Evolutionary conservation across 2,797 vertebrate genomes (phyloP).

Genomic region (Masticophis lateralis): DNA sequence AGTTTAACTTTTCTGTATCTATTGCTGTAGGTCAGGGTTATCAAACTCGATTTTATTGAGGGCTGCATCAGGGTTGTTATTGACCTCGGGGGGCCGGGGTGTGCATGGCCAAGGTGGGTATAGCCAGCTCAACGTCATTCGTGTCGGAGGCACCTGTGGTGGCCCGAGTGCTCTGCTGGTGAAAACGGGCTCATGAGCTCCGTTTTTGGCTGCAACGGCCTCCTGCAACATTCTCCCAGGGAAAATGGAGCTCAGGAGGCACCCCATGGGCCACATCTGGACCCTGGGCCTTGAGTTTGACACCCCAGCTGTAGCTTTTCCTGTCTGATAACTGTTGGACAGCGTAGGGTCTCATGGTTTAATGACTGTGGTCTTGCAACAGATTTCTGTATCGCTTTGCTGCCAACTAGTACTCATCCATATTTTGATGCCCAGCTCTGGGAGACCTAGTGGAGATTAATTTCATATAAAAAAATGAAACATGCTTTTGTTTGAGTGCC

Average conservation of each 20-base stretch:
- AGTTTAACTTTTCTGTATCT: not conserved
- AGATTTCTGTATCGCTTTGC: not conserved
- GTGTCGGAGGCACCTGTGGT: accelerated
- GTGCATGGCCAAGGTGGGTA: too few relatives aligned
- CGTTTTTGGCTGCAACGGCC: too few relatives aligned
- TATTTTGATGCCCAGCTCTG: not conserved
- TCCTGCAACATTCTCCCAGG: too few relatives aligned
- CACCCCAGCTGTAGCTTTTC: not conserved
- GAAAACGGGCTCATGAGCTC: too few relatives aligned
- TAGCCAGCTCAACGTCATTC: too few relatives aligned
- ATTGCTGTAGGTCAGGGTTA: not conserved
- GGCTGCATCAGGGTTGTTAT: too few relatives aligned
- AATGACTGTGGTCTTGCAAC: not conserved
- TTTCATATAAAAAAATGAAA: not conserved
- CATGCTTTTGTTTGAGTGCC: not conserved
- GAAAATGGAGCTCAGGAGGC: too few relatives aligned
- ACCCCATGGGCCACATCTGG: too few relatives aligned
- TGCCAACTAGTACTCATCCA: not conserved
- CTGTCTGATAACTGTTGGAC: not conserved
- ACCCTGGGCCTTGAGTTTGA: too few relatives aligned
- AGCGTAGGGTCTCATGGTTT: not conserved
- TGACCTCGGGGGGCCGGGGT: accelerated
- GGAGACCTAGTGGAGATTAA: not conserved
- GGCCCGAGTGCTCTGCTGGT: too few relatives aligned
- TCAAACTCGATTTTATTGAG: too few relatives aligned